Conservation (phyloP, 2,797 vertebrate species). For the Manis javanica region DNA sequence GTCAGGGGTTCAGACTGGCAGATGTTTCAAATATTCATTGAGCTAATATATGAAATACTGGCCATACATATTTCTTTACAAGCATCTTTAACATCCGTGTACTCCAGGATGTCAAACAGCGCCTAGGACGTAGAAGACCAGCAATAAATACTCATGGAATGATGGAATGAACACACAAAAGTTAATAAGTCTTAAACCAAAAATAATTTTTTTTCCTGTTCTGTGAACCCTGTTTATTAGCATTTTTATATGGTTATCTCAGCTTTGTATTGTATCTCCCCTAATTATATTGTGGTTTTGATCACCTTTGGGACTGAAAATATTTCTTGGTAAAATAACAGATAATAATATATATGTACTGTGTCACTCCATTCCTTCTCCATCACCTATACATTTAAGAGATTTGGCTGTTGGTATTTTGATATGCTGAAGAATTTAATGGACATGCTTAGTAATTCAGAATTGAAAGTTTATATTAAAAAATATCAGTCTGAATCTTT, state of each 20-base stretch:
- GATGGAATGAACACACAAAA: background rate
- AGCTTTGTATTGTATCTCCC: background rate
- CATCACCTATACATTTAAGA: background rate
- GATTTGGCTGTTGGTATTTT: background rate
- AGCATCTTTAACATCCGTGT: background rate
- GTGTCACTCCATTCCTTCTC: background rate
- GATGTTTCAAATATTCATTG: conserved; percentile 40
- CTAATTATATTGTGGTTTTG: background rate
- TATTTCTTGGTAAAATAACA: background rate
- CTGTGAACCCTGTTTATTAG: background rate
- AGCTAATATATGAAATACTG: background rate
- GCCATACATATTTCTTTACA: background rate
- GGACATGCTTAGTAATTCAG: background rate
- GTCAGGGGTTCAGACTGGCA: conserved; percentile 18
- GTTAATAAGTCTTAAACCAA: conserved; percentile 31
- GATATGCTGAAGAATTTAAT: conserved; percentile 31
- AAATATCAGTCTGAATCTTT: background rate
- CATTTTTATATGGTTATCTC: conserved; percentile 5
- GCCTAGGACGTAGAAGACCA: background rate
- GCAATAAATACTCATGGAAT: background rate
- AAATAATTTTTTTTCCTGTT: background rate
- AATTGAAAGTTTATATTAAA: background rate
- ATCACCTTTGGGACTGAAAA: conserved; percentile 48
- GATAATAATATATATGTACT: background rate
- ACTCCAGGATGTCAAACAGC: background rate